These are phyloP conservation scores for Acrocyrtus sp. DNA, from an alignment of 2,888 invertebrate genomes.

Conservation along the genomic window DNA sequence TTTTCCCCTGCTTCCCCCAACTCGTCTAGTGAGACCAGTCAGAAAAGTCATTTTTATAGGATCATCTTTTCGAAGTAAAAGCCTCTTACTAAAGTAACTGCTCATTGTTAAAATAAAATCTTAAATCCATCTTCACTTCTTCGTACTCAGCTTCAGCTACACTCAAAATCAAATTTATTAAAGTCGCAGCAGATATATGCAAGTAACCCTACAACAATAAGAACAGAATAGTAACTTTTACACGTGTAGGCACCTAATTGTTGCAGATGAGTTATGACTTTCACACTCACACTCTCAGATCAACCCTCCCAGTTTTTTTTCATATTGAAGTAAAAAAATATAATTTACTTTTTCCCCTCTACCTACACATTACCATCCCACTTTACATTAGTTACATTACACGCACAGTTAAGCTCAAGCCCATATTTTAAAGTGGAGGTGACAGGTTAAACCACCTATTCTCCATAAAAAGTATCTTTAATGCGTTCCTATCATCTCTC, in stretches of 20 bases:
- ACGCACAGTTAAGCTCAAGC: neutral
- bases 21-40: too few relatives aligned
- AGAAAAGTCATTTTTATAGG: too few relatives aligned
- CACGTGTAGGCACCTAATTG: conserved; percentile 44
- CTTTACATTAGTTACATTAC: neutral
- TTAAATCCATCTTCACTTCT: neutral
- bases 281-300: conserved; percentile 5
- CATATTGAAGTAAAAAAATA: neutral
- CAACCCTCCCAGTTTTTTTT: conserved; percentile 14
- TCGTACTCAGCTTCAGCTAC: too few relatives aligned
- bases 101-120: neutral
- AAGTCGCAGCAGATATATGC: too few relatives aligned
- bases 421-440: neutral
- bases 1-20: conserved; percentile 3
- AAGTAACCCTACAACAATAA: too few relatives aligned
- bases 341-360: neutral
- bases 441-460: conserved; percentile 21
- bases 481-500: neutral
- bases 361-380: neutral
- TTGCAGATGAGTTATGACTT: conserved; percentile 38
- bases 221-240: too few relatives aligned
- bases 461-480: too few relatives aligned
- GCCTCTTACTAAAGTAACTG: too few relatives aligned
- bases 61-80: too few relatives aligned
- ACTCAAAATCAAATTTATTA: too few relatives aligned